Evolutionary conservation across 2,888 invertebrate genomes (phyloP).

Genomic region (Ennomos quercinarius): DNA sequence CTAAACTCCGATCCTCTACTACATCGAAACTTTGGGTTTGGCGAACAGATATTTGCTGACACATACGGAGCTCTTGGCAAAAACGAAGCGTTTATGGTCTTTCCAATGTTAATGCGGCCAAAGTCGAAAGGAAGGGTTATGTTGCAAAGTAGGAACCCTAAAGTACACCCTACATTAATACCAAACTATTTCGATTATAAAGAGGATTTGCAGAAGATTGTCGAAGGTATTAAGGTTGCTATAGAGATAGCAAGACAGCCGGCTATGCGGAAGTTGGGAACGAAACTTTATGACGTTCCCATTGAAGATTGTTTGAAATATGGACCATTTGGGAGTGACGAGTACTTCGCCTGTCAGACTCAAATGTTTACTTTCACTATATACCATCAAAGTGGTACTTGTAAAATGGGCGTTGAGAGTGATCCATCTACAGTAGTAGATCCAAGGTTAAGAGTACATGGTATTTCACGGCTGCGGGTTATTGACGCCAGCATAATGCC

Average conservation of each 20-base stretch:
- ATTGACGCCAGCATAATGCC: constrained; percentile 94
- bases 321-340: constrained; percentile 86
- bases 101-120: constrained; percentile 90
- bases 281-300: constrained; percentile 85
- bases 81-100: constrained; percentile 81
- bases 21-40: constrained; percentile 83
- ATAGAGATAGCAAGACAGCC: constrained; percentile 85
- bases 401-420: constrained; percentile 86
- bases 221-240: constrained; percentile 87
- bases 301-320: constrained; percentile 85
- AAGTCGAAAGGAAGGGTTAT: constrained; percentile 88
- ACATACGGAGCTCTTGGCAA: constrained; percentile 72
- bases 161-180: constrained; percentile 89
- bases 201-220: constrained; percentile 87
- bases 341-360: constrained; percentile 89
- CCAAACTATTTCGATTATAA: constrained; percentile 90
- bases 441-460: constrained; percentile 86
- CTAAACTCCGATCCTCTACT: constrained; percentile 77
- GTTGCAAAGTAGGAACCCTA: constrained; percentile 90
- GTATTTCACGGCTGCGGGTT: constrained; percentile 88
- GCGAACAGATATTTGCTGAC: constrained; percentile 69
- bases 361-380: constrained; percentile 89
- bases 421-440: constrained; percentile 88
- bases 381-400: constrained; percentile 89
- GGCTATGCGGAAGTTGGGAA: constrained; percentile 84